Percentiles rank a stretch among this genome's conserved stretches.
These are phyloP conservation scores for Morone saxatilis DNA, from an alignment of 2,113 vertebrate genomes.

Conservation along the genomic window DNA sequence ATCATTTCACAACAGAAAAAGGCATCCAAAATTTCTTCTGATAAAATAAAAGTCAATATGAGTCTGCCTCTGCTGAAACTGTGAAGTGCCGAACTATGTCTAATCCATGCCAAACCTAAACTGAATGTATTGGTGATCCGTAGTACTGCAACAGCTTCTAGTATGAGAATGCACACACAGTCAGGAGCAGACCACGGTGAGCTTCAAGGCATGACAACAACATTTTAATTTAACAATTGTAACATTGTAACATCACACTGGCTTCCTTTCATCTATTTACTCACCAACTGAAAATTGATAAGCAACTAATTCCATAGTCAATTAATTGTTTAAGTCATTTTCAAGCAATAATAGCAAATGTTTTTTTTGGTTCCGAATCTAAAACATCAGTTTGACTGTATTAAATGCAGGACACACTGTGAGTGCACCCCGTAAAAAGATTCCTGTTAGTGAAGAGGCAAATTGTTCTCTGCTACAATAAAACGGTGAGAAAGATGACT, in stretches of 20 bases:
- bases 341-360: neutral
- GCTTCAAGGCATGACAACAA: neutral
- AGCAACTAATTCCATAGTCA: neutral
- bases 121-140: too few species aligned
- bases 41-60: slow-evolving; percentile 7
- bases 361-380: neutral
- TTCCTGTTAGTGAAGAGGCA: neutral
- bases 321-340: neutral
- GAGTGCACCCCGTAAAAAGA: neutral
- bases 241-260: neutral
- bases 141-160: neutral
- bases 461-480: neutral
- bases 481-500: neutral
- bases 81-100: neutral
- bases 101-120: neutral
- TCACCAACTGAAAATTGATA: neutral
- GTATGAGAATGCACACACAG: neutral
- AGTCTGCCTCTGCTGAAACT: neutral
- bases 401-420: neutral
- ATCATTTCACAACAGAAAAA: neutral
- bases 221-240: neutral
- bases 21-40: neutral
- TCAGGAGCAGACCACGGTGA: neutral
- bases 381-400: neutral
- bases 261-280: neutral